Evolutionary conservation across 2,888 invertebrate genomes (phyloP).

Genomic region (Punctoribates punctum): DNA sequence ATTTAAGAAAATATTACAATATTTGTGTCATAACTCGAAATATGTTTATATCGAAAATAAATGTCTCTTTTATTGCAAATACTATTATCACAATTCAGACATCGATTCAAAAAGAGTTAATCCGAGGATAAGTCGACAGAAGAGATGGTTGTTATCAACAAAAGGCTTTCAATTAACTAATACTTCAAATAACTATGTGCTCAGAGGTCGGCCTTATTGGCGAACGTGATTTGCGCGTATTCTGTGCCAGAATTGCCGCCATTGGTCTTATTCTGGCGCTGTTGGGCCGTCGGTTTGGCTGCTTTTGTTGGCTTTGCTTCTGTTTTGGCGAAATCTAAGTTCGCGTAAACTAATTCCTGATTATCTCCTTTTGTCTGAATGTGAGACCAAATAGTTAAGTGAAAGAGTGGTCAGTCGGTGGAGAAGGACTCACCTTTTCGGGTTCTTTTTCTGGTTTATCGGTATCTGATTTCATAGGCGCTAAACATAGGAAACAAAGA

Average conservation of each 20-base stretch:
- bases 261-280: constrained; percentile 11
- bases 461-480: constrained; percentile 29
- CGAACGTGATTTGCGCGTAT: constrained; percentile 39
- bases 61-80: constrained; percentile 18
- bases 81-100: constrained; percentile 25
- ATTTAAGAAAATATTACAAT: not conserved
- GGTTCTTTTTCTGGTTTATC: constrained; percentile 35
- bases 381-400: not conserved
- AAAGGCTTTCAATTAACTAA: constrained; percentile 5
- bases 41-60: not conserved
- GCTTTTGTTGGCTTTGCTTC: constrained; percentile 12
- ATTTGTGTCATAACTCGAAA: not conserved
- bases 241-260: constrained; percentile 29
- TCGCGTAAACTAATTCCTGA: constrained; percentile 43
- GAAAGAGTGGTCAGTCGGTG: not conserved
- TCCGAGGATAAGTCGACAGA: not conserved
- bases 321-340: constrained; percentile 37
- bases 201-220: constrained; percentile 42
- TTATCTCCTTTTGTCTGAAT: constrained; percentile 15
- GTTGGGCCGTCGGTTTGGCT: constrained; percentile 27
- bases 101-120: constrained; percentile 10
- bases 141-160: not conserved
- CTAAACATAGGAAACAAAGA: constrained; percentile 11
- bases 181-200: not conserved
- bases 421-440: constrained; percentile 20